Evolutionary conservation across 2,888 invertebrate genomes (phyloP), one percentile per base, ranked within the genome.

Genomic region (Mimachlamys varia): DNA sequence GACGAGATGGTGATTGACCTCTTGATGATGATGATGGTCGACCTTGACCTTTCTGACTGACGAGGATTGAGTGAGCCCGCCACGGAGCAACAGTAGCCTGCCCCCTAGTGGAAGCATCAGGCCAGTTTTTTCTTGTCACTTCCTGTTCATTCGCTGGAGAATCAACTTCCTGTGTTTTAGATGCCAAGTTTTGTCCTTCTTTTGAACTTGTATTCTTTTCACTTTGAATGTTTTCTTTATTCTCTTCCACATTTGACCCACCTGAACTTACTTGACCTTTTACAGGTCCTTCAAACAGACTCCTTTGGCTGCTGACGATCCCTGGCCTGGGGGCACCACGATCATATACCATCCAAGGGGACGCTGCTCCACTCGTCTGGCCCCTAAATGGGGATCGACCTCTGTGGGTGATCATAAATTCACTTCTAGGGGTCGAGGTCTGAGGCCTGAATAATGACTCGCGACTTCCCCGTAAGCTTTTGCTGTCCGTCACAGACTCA

Each of bases 341-440:
- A 76, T 76, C 76, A 58, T n/a, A n/a, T 2, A n/a, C 58, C 33
- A 22, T 76, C 76, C 76, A 76, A 27, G 76, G 33, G 7, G 76
- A 33, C 27, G 33, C 76, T 33, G 27, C 76, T 33, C 76, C 76
- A 76, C 33, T 76, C 27, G 33, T 33, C 12, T 22, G 53, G 53
- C 89, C 89, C 55, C 89, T 89, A 55, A 89, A 55, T 53, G 89
- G 89, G 33, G 53, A 89, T 89, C 49, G 27, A n/a, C 88, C 88
- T 27, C 50, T n/a, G 88, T 88, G 88, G 88, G 88, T 88, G 88
- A 88, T 50, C 50, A 49, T 49, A 88, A 88, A 50, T 44, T 88
- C 88, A 76, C 76, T 76, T 76, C 76, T 76, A 76, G 76, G 76
- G 33, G 76, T 76, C 10, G 76, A 76, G 33, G 76, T 76, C 12